Evolutionary conservation across 2,797 vertebrate genomes (phyloP), one percentile per base, ranked within the genome.

Genomic region (Aratinga solstitialis): DNA sequence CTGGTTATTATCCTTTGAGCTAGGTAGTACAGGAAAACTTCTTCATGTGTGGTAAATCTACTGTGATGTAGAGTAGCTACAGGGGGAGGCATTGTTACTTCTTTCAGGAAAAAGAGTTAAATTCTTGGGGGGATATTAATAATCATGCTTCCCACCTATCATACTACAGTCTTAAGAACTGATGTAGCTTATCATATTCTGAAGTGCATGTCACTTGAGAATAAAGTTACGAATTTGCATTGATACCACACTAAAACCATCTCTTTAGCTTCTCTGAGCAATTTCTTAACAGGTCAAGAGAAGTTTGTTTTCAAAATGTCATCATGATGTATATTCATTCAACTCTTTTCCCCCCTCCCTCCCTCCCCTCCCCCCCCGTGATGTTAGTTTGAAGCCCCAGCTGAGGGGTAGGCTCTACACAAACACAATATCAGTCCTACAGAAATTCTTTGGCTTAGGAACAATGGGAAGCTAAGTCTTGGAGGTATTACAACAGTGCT

Each of bases 261-360:
- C 11, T 50, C 34, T 73, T 32, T 5, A 32, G 34, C 30, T 54
- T 79, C 38, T 51, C 43, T 32, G 23, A 84, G 36, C 13, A 51
- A 26, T 50, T 83, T 20, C 13, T 19, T 48, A 48, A 53, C 11
- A 19, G 17, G 42, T 36, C 18, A 74, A 62, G 48, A 36, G 23
- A 47, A 29, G 21, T 34, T 85, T 51, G 4, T 29, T 84, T 79
- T 51, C 43, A 58, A 51, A 69, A 65, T 43, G 34, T 40, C 12
- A 27, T 59, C 9, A 6, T 11, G 32, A 29, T 29, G 22, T n/a
- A 4, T 68, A n/a, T 54, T 42, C 19, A 38, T 42, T 78, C 21
- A 34, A 3, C 20, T 9, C 22, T 34, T 21, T 9, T 6, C 5
- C 8, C 13, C 11, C 18, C 11, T 3, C 3, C 5, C 19, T 11